Percentiles rank a stretch among this genome's conserved stretches.
phyloP scores from a whole-genome alignment of 2,888 invertebrate genomes.

The Chydorus sphaericus region DNA sequence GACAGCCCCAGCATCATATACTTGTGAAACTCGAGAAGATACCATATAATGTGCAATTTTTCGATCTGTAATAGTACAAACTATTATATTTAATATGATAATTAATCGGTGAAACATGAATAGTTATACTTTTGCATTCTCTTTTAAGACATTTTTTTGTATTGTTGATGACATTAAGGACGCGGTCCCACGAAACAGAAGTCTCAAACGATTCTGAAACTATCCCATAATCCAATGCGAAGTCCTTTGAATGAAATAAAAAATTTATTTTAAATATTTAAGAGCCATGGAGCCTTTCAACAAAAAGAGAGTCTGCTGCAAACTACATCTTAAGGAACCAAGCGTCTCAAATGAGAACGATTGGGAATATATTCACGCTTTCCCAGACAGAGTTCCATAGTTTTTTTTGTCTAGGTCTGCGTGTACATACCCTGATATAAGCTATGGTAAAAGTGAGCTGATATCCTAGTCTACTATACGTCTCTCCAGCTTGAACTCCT shows the following conservation, averaged over 20 bases:
- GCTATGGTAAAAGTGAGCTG: slow-evolving; percentile 95
- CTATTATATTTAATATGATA: background rate
- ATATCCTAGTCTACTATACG: slow-evolving; percentile 90
- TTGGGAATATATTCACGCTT: no score
- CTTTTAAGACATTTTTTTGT: slow-evolving; percentile 64
- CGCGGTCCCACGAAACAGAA: slow-evolving; percentile 91
- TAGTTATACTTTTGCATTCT: slow-evolving; percentile 34
- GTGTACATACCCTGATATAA: slow-evolving; percentile 80
- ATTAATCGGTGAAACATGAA: background rate
- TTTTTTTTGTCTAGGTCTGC: no score
- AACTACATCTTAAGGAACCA: no score
- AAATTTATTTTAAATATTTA: slow-evolving; percentile 2
- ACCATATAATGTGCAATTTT: slow-evolving; percentile 48
- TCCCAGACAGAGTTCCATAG: no score
- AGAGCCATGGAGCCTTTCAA: no score
- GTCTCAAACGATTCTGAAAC: slow-evolving; percentile 97
- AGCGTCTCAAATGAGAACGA: no score
- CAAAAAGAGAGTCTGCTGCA: no score
- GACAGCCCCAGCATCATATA: slow-evolving; percentile 93
- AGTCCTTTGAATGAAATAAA: slow-evolving; percentile 46
- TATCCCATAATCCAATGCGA: slow-evolving; percentile 71
- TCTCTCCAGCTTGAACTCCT: slow-evolving; percentile 80
- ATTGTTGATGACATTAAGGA: slow-evolving; percentile 65
- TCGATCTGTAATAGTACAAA: slow-evolving; percentile 25
- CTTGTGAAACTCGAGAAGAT: slow-evolving; percentile 82